These are phyloP conservation scores for Esox masquinongy DNA, from an alignment of 2,797 vertebrate genomes.

Conservation along the genomic window DNA sequence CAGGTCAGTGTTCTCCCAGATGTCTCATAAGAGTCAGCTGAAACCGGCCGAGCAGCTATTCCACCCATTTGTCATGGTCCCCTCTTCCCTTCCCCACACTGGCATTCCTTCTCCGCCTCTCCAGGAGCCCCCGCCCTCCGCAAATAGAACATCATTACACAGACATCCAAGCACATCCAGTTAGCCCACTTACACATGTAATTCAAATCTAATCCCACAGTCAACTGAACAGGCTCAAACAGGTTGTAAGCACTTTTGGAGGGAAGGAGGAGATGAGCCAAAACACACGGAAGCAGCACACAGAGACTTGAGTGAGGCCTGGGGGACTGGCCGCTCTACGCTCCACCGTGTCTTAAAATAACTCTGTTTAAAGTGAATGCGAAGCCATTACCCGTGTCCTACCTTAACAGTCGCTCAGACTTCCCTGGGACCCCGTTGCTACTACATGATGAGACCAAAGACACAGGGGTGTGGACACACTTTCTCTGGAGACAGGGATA, in stretches of 20 bases:
- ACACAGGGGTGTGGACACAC: too few relatives aligned
- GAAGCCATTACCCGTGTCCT: too few relatives aligned
- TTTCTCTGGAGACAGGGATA: slow-evolving; percentile 42
- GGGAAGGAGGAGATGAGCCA: slow-evolving; percentile 19
- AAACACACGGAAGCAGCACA: slow-evolving; percentile 48
- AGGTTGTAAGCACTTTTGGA: slow-evolving; percentile 22
- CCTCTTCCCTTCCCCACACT: slow-evolving; percentile 22
- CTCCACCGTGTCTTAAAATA: slow-evolving; percentile 66
- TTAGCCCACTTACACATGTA: slow-evolving; percentile 36
- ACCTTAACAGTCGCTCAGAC: too few relatives aligned
- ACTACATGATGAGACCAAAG: slow-evolving; percentile 10
- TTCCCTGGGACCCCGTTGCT: too few relatives aligned
- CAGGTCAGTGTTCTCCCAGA: slow-evolving; percentile 38
- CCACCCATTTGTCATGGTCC: neutral
- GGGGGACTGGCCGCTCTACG: slow-evolving; percentile 30
- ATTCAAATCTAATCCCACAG: slow-evolving; percentile 52
- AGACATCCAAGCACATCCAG: slow-evolving; percentile 31
- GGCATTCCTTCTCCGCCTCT: slow-evolving; percentile 9
- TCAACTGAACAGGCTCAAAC: slow-evolving; percentile 45
- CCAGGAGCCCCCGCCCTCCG: slow-evolving; percentile 38
- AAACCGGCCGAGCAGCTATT: slow-evolving; percentile 50
- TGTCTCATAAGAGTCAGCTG: slow-evolving; percentile 27
- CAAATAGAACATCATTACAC: slow-evolving; percentile 51
- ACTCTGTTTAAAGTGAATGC: slow-evolving; percentile 44
- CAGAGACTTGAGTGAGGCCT: slow-evolving; percentile 25